Conservation (phyloP, 2,113 vertebrate genomes). For the Andinoacara biseriatus region DNA sequence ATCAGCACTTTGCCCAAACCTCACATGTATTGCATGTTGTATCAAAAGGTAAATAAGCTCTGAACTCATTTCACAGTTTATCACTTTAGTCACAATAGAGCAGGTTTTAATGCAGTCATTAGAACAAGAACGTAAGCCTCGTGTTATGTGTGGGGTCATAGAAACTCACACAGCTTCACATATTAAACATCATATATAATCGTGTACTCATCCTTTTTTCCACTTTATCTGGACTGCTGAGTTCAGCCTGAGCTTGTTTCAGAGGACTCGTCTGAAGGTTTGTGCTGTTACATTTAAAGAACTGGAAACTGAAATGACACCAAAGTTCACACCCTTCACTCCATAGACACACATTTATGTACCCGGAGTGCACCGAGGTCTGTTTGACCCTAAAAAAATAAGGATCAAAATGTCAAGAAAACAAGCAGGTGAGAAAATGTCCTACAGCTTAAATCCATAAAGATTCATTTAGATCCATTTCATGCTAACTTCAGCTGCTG, state of each 20-base stretch:
- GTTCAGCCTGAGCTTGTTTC: no score
- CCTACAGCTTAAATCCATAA: not conserved
- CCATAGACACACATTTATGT: no score
- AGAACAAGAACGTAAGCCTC: not conserved
- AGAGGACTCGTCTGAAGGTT: no score
- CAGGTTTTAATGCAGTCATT: not conserved
- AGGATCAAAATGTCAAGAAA: not conserved
- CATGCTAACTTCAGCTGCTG: not conserved
- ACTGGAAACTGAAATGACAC: not conserved
- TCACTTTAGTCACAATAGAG: not conserved
- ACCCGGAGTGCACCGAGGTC: not conserved
- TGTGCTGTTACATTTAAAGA: not conserved
- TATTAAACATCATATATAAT: no score
- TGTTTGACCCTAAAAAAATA: not conserved
- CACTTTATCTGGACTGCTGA: no score
- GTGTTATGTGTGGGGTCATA: no score
- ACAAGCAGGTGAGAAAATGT: not conserved
- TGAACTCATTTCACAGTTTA: not conserved
- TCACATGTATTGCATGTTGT: not conserved
- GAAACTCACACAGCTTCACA: no score
- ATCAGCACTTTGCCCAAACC: not conserved
- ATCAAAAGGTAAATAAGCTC: not conserved
- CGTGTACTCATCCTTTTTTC: no score
- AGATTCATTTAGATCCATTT: not conserved
- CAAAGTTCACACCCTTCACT: not conserved